Percentiles rank a stretch among this genome's conserved stretches.
phyloP scores from a whole-genome alignment of 2,113 vertebrate genomes.

The Thomomys bottae region DNA sequence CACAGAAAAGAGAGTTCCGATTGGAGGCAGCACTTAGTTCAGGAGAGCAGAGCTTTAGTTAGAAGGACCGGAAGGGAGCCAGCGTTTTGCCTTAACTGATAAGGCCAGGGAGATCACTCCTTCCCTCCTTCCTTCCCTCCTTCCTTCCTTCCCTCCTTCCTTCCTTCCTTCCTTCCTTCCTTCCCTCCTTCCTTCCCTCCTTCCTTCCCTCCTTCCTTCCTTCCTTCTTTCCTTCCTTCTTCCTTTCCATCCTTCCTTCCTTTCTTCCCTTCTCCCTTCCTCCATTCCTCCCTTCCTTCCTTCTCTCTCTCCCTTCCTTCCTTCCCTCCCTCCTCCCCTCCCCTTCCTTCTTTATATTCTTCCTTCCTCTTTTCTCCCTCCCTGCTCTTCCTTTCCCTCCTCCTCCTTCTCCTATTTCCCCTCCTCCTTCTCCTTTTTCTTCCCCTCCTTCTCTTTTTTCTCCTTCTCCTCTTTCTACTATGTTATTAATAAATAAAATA shows the following conservation, averaged over 20 bases:
- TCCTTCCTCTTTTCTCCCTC: too few species aligned
- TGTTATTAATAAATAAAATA: not conserved
- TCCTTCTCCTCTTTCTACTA: not conserved
- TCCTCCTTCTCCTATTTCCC: too few species aligned
- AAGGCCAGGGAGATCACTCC: too few species aligned
- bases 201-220: fast-evolving
- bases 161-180: fast-evolving
- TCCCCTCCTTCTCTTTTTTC: fast-evolving
- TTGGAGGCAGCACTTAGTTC: not conserved
- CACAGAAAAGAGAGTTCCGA: not conserved
- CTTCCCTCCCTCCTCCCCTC: fast-evolving
- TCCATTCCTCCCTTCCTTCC: too few species aligned
- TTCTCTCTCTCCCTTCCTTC: fast-evolving
- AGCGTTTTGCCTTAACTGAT: too few species aligned
- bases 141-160: fast-evolving
- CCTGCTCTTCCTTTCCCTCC: not conserved
- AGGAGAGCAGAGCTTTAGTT: not conserved
- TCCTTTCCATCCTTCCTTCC: fast-evolving
- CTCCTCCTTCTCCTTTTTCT: not conserved
- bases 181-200: fast-evolving
- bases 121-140: fast-evolving
- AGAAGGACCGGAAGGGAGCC: not conserved
- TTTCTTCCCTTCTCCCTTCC: fast-evolving
- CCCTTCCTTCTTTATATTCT: too few species aligned
- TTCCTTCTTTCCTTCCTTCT: fast-evolving